These are phyloP conservation scores for Toxostoma redivivum DNA, from an alignment of 2,113 vertebrate species.

Conservation along the genomic window DNA sequence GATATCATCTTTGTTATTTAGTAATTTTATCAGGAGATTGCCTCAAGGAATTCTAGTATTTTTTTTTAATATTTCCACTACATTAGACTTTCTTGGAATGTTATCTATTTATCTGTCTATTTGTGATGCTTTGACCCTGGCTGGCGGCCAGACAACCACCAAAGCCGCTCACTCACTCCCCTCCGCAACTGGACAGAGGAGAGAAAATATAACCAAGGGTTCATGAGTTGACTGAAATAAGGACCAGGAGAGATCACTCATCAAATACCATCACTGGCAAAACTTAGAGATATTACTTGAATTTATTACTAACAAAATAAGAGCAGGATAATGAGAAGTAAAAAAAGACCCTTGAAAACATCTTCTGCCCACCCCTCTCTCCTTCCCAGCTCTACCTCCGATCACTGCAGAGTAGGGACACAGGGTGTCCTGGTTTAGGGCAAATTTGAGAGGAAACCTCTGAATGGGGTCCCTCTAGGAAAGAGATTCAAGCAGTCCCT, in stretches of 20 bases:
- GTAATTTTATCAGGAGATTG: not conserved
- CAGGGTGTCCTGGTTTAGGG: no score
- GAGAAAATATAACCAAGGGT: not conserved
- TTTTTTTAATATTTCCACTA: not conserved
- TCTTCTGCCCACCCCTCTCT: not conserved
- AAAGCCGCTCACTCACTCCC: not conserved
- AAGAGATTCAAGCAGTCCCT: no score
- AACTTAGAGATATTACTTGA: not conserved
- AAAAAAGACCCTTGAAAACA: not conserved
- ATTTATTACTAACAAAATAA: not conserved
- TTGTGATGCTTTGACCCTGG: not conserved
- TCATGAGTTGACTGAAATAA: not conserved
- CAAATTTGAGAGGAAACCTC: no score
- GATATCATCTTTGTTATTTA: not conserved
- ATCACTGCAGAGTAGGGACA: no score
- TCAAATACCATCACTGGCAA: not conserved
- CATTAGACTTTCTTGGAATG: not conserved
- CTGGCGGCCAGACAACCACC: not conserved
- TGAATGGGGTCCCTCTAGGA: no score
- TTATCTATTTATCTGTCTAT: not conserved
- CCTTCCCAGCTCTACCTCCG: not conserved
- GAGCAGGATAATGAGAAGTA: not conserved
- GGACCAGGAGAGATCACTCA: not conserved
- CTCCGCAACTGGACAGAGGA: not conserved
- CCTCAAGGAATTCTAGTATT: not conserved